Base-by-base conservation (phyloP, 2,797 vertebrate genomes). In the Allobates femoralis region DNA sequence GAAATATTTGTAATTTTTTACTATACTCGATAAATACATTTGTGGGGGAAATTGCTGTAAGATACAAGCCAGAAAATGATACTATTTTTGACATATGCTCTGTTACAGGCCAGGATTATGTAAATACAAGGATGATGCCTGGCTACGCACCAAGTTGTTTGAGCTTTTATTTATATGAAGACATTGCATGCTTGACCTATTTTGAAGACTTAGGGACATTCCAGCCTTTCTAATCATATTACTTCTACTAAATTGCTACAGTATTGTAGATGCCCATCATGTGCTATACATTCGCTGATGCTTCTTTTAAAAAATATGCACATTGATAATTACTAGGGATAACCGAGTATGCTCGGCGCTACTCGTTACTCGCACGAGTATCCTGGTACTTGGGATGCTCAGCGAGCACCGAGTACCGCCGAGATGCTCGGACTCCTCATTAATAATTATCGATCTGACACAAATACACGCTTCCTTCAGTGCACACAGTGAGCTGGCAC, bases 121-220 rank as follows among this genome's bases (percentile, higher is more conserved):
- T 32, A 32, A 67, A 69, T 69, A 37, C 66, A 34, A 37, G 32
- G 66, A 34, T 23, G 66, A 69, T 69, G 73, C 50, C n/a, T 26
- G 73, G 37, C 50, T 75, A 15, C n/a, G 51, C 16, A 75, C 37
- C 73, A 75, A 75, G 66, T 69, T 67, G 64, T 34, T 67, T 34
- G 16, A 34, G 64, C 30, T 67, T 69, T 21, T 69, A 21, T 69
- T 69, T 71, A 71, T 71, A 41, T 41, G 19, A 71, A 41, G 19
- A 41, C 41, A n/a, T n/a, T 23, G 34, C 21, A 11, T 71, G 67
- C 34, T 41, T 41, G 67, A 71, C 34, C 67, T 71, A 12, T 41
- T 71, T 71, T 71, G 34, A 15, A 41, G 34, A 71, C 41, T 69
- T n/a, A 71, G 67, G 67, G 34, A 21, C 67, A 23, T 46, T 71